A percentile compares a stretch with the other conserved stretches of the same genome.
Conservation (phyloP, 2,797 vertebrate species). For the Orestias chungarensis region DNA sequence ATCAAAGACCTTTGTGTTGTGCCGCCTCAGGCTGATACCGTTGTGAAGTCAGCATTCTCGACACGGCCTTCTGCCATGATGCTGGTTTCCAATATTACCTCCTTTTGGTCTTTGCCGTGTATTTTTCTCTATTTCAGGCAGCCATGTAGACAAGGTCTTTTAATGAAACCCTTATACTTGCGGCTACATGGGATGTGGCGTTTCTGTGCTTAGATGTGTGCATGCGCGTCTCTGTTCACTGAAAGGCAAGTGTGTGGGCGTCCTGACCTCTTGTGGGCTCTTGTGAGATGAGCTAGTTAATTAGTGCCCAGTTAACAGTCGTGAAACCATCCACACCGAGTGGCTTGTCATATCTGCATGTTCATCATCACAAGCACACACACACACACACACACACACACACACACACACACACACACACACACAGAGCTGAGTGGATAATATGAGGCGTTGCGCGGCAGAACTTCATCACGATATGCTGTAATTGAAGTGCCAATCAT, state of each 20-base stretch:
- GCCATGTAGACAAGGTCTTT: slow-evolving; percentile 21
- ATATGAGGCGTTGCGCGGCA: not conserved
- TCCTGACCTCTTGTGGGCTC: slow-evolving; percentile 40
- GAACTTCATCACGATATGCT: slow-evolving; percentile 15
- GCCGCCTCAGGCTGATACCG: slow-evolving; percentile 12
- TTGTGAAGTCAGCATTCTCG: slow-evolving; percentile 13
- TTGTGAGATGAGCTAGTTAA: slow-evolving; percentile 58
- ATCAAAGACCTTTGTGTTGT: slow-evolving; percentile 25
- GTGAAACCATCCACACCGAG: slow-evolving; percentile 42
- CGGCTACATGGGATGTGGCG: slow-evolving; percentile 13
- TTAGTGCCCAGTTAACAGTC: slow-evolving; percentile 46
- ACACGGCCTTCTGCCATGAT: slow-evolving; percentile 3
- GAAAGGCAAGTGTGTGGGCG: slow-evolving; percentile 30
- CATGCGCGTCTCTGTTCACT: slow-evolving; percentile 19
- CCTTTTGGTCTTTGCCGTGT: slow-evolving; percentile 6
- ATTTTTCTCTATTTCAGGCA: slow-evolving; percentile 27
- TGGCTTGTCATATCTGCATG: slow-evolving; percentile 43
- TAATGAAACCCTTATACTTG: slow-evolving; percentile 33
- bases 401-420: not conserved
- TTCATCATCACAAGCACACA: slow-evolving; percentile 8
- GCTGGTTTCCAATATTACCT: slow-evolving; percentile 4
- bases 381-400: slow-evolving; percentile 1
- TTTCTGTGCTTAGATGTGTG: slow-evolving; percentile 21
- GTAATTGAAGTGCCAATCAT: slow-evolving; percentile 45
- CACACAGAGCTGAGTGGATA: slow-evolving; percentile 11